Conservation (phyloP, 1,140 invertebrate genomes). For the Cyclargus thomasi region DNA sequence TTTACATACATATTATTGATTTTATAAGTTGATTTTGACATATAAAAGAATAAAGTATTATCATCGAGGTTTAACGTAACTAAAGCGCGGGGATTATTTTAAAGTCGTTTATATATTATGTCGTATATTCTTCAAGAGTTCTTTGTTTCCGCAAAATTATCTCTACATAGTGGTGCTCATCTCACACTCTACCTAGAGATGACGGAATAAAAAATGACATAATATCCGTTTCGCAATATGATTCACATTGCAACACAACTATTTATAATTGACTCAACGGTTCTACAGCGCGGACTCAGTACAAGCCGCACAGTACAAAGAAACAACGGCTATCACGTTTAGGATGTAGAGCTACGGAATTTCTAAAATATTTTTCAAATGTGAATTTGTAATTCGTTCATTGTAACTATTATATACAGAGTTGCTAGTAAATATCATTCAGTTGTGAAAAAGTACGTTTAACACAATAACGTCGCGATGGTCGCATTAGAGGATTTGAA, state of each 20-base stretch:
- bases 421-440: too few relatives aligned
- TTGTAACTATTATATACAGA: too few relatives aligned
- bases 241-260: background rate
- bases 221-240: constrained; percentile 2
- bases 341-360: background rate
- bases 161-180: background rate
- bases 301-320: background rate
- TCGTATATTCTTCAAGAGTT: too few relatives aligned
- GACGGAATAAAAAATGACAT: background rate
- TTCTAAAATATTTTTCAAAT: background rate
- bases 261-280: background rate
- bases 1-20: too few relatives aligned
- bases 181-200: background rate
- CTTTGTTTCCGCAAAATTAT: too few relatives aligned
- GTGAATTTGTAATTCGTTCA: too few relatives aligned
- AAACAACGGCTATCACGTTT: background rate
- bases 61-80: too few relatives aligned
- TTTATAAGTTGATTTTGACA: too few relatives aligned
- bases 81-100: too few relatives aligned
- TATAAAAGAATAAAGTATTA: too few relatives aligned
- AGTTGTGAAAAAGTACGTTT: too few relatives aligned
- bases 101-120: too few relatives aligned
- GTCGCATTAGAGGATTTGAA: background rate
- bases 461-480: background rate
- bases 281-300: background rate